A percentile compares a stretch with the other conserved stretches of the same genome.
Evolutionary conservation across 2,888 invertebrate genomes (phyloP).

Genomic region (Melitaea athalia): DNA sequence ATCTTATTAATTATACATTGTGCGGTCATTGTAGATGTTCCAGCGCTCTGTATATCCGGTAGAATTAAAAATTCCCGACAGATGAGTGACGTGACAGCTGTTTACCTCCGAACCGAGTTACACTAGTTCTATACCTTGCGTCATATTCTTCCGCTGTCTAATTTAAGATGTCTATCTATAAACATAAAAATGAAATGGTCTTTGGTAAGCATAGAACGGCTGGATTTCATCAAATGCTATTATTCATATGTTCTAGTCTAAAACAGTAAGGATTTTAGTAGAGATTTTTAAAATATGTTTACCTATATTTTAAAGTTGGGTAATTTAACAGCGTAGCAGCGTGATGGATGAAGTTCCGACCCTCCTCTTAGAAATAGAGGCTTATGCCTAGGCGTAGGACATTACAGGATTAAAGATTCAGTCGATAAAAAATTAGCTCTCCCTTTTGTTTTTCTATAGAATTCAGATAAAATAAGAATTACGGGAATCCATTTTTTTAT

Average conservation of each 20-base stretch:
- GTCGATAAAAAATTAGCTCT: background rate
- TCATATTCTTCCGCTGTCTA: conserved; percentile 21
- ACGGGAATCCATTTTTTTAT: too few relatives aligned
- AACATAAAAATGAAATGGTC: background rate
- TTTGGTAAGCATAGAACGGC: background rate
- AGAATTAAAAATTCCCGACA: conserved; percentile 46
- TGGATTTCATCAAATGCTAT: too few relatives aligned
- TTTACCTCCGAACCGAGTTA: conserved; percentile 43
- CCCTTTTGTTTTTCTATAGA: too few relatives aligned
- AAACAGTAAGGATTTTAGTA: too few relatives aligned
- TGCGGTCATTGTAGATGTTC: conserved; percentile 26
- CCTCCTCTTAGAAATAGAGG: too few relatives aligned
- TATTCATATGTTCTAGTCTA: too few relatives aligned
- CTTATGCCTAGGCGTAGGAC: too few relatives aligned
- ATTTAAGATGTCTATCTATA: conserved; percentile 5
- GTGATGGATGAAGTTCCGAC: too few relatives aligned
- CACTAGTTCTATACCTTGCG: conserved; percentile 21
- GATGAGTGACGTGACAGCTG: conserved; percentile 49
- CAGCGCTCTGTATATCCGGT: conserved; percentile 36
- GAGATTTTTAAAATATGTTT: too few relatives aligned
- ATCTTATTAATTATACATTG: conserved; percentile 1
- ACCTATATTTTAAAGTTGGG: too few relatives aligned
- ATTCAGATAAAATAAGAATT: too few relatives aligned
- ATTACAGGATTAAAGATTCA: background rate
- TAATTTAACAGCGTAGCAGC: too few relatives aligned